Percentiles rank a stretch among this genome's conserved stretches.
Evolutionary conservation across 2,113 vertebrate genomes (phyloP).

Genomic region (Aptenodytes patagonicus): DNA sequence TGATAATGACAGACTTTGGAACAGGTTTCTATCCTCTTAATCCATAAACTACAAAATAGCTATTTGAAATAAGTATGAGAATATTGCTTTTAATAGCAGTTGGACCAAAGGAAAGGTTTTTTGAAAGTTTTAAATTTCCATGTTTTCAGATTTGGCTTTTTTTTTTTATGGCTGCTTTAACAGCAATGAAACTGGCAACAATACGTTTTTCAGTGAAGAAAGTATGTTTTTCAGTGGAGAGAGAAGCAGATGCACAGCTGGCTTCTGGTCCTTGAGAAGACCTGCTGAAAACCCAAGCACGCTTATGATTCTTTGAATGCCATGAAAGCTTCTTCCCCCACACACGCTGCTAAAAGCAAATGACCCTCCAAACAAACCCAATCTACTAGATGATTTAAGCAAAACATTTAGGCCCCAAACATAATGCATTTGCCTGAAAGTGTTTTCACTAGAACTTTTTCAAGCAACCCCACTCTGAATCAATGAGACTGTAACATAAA

Average conservation of each 20-base stretch:
- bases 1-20: not conserved
- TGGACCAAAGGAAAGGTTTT: not conserved
- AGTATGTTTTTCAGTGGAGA: not conserved
- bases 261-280: not conserved
- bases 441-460: not conserved
- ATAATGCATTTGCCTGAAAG: not conserved
- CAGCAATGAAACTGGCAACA: not conserved
- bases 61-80: not conserved
- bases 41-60: not conserved
- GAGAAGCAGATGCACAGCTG: not conserved
- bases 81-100: not conserved
- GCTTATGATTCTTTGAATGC: not conserved
- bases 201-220: not conserved
- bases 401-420: not conserved
- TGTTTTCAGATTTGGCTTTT: not conserved
- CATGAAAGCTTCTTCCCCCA: accelerated
- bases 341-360: not conserved
- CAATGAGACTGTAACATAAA: not conserved
- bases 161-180: not conserved
- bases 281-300: not conserved
- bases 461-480: not conserved
- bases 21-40: not conserved
- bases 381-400: not conserved
- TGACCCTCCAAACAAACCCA: not conserved
- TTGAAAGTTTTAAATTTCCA: not conserved